Evolutionary conservation across 2,113 vertebrate genomes (phyloP), one percentile per base, ranked within the genome.

Genomic region (Nerophis lumbriciformis): DNA sequence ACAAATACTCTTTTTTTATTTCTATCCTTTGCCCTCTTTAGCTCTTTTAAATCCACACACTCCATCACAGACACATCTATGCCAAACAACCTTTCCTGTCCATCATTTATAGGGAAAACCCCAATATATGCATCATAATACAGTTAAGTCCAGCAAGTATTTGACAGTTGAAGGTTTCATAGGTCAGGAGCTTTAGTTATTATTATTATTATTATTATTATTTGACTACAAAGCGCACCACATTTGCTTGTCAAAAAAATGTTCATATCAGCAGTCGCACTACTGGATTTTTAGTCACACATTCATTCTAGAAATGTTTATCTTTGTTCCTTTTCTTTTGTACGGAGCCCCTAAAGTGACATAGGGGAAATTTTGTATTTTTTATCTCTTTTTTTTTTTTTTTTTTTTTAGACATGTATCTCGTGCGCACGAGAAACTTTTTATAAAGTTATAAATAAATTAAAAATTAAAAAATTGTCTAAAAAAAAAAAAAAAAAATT

Each of bases 91-190:
- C 83, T 68, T 57, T 70, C 68, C 78, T 75, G 64, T 80, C 80
- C 73, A 85, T 71, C 73, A 71, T 69, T 19, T n/a, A 49, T 85
- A 87, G 86, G 66, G 8, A 35, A 19, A 37, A 37, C 21, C 6
- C 4, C 78, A 85, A 88, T 86, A 89, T 89, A 88, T 90, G 86
- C 89, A 88, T 88, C 82, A 83, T 76, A 74, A 79, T 45, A 0
- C 28, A 3, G 28, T 4, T 77, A 74, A 73, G 77, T 83, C 81
- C 74, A 79, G 65, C 80, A 82, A 85, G 77, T 87, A 87, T 87
- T 88, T 80, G 48, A 80, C 67, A 52, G 65, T 73, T 64, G 44
- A 73, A 55, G 66, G 79, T 78, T 80, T 66, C 59, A 67, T 78
- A 12, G 39, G 47, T 53, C 49, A 53, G 69, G 59, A 68, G 76